Evolutionary conservation across 2,797 vertebrate species (phyloP), one percentile per base, ranked within the genome.

Genomic region (Myotis pilosus): DNA sequence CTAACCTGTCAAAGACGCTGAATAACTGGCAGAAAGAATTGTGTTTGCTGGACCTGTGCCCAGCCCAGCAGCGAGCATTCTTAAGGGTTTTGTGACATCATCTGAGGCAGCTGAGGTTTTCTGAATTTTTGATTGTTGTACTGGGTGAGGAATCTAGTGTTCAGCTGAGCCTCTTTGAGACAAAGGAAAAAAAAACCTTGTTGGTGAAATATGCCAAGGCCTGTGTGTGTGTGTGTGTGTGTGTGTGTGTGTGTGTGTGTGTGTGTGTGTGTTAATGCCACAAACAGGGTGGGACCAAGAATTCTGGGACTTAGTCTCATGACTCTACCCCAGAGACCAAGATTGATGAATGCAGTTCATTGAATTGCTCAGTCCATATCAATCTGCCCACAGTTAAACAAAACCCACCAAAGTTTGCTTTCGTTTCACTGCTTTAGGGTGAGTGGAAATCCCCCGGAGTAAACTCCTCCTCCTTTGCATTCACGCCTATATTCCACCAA

Each of bases 81-180:
- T 96, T 95, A 89, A 80, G 95, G 96, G 90, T 92, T 96, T 89
- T 78, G 96, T 97, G 96, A 97, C 96, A 88, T 96, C 96, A 96
- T 88, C 53, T 1, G n/a, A 94, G 74, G 81, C 96, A 95, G 96
- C 92, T 95, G 95, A 97, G 96, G 95, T 83, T 87, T 86, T 92
- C 51, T 53, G 92, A 76, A 92, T 90, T 96, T 95, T 81, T 92
- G 94, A 96, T 95, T 82, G 96, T 92, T 76, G 79, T 38, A 3
- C 79, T 92, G 95, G 87, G 87, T 83, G 78, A 64, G 44, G 44
- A 83, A 80, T 82, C 82, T 17, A 78, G 87, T 7, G 57, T 89
- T 97, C 81, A 60, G 96, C 85, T 84, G 95, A 95, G 93, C 85
- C 82, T 91, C 78, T 66, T 60, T n/a, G 87, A 97, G 85, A 97